Evolutionary conservation across 2,113 vertebrate genomes (phyloP).

Genomic region (Cebus imitator): DNA sequence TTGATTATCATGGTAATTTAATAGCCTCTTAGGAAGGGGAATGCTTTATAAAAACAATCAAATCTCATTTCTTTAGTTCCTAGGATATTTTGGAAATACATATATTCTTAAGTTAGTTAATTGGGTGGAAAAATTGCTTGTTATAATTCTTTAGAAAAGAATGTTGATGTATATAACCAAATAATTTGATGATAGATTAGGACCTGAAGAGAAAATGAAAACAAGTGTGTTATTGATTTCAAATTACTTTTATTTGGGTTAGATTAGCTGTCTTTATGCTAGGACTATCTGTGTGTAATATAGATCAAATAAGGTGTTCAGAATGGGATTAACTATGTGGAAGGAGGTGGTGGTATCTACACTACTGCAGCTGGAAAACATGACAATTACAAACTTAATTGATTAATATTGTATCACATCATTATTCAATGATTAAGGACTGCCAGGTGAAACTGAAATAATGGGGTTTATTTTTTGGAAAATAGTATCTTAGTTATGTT

Average conservation of each 20-base stretch:
- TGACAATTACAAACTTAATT: conserved; percentile 37
- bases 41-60: conserved; percentile 51
- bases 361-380: conserved; percentile 27
- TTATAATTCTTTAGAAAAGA: conserved; percentile 44
- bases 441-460: not conserved
- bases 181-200: conserved; percentile 1
- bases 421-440: conserved; percentile 16
- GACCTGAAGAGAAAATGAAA: not conserved
- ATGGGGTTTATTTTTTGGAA: conserved; percentile 41
- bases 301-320: conserved; percentile 29
- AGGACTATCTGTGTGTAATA: not conserved
- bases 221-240: not conserved
- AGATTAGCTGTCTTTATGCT: conserved; percentile 1
- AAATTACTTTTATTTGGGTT: conserved; percentile 47
- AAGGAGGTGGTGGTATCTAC: conserved; percentile 45
- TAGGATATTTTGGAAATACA: conserved; percentile 50
- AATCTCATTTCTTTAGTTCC: conserved; percentile 57
- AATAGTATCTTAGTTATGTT: conserved; percentile 20
- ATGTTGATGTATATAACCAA: not conserved
- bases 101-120: conserved; percentile 45
- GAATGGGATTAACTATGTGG: conserved; percentile 49
- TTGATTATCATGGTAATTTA: conserved; percentile 66
- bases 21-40: conserved; percentile 29
- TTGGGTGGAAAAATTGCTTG: conserved; percentile 20
- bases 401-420: conserved; percentile 38